phyloP scores from a whole-genome alignment of 1,140 invertebrate genomes.

The Phenacoccus solenopsis region DNA sequence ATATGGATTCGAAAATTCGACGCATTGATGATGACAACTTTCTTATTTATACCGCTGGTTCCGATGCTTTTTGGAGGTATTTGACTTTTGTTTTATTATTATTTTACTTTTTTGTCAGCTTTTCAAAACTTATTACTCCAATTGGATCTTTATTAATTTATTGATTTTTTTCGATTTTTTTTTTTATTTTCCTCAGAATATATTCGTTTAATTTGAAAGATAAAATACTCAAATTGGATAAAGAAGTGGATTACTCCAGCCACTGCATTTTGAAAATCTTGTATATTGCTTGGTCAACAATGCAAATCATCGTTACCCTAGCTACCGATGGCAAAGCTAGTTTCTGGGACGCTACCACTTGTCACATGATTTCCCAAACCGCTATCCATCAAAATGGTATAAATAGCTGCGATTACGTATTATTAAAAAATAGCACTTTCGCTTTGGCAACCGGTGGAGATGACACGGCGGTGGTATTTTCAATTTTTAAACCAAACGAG shows the following conservation, averaged over 20 bases:
- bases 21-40: slow-evolving; percentile 30
- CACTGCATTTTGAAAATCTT: slow-evolving; percentile 47
- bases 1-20: slow-evolving; percentile 45
- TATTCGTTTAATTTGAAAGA: slow-evolving; percentile 19
- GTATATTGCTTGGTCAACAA: slow-evolving; percentile 31
- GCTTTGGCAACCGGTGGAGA: slow-evolving; percentile 22
- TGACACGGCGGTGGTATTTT: neutral
- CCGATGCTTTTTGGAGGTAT: slow-evolving; percentile 55
- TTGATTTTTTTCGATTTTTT: slow-evolving; percentile 11
- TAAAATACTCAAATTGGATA: slow-evolving; percentile 21
- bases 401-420: slow-evolving; percentile 36
- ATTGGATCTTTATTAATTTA: neutral
- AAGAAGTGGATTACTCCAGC: slow-evolving; percentile 35
- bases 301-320: slow-evolving; percentile 41
- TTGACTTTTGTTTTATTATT: too few species aligned
- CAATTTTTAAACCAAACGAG: neutral
- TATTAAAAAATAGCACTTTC: slow-evolving; percentile 15
- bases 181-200: slow-evolving; percentile 16
- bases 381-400: slow-evolving; percentile 54
- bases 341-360: slow-evolving; percentile 41
- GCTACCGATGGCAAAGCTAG: slow-evolving; percentile 49
- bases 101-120: slow-evolving; percentile 18
- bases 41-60: slow-evolving; percentile 49
- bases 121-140: neutral
- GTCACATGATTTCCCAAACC: slow-evolving; percentile 9